These are phyloP conservation scores for Caenorhabditis auriculariae DNA, from an alignment of 2,888 invertebrate genomes.

Conservation along the genomic window DNA sequence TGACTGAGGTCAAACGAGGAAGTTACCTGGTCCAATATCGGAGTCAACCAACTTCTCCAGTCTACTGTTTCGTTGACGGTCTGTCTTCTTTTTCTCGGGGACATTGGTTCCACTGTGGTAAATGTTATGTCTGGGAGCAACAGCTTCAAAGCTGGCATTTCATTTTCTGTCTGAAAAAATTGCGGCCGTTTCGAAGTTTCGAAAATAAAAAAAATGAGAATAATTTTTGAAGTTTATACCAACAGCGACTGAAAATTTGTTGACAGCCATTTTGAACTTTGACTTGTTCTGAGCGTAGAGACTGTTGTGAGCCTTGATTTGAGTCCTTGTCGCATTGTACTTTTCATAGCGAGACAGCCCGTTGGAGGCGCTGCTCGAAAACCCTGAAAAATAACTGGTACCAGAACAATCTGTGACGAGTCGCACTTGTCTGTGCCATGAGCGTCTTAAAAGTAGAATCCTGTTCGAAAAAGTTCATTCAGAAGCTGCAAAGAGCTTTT, in stretches of 20 bases:
- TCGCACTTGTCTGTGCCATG: constrained; percentile 12
- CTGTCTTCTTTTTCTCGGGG: constrained; percentile 6
- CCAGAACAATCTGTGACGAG: background rate
- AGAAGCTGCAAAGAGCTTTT: constrained; percentile 7
- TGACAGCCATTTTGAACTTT: constrained; percentile 20
- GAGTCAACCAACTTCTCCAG: constrained; percentile 77
- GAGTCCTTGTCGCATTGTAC: constrained; percentile 11
- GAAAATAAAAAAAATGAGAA: background rate
- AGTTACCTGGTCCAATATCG: constrained; percentile 67
- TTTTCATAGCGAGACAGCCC: constrained; percentile 17
- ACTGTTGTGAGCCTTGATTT: constrained; percentile 29
- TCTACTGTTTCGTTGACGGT: constrained; percentile 43
- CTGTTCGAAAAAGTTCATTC: constrained; percentile 14
- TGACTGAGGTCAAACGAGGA: background rate
- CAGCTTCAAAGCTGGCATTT: constrained; percentile 25
- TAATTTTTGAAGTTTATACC: background rate
- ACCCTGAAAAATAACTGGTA: constrained; percentile 8
- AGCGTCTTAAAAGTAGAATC: constrained; percentile 20
- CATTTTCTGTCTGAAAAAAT: constrained; percentile 14
- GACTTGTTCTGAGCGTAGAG: constrained; percentile 12
- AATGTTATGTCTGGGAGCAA: constrained; percentile 2
- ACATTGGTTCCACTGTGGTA: background rate
- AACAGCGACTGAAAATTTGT: constrained; percentile 29
- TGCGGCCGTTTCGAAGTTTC: too few species aligned
- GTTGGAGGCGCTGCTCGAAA: constrained; percentile 9